Percentiles rank a stretch among this genome's conserved stretches.
These are phyloP conservation scores for Megalonaias nervosa DNA, from an alignment of 1,140 invertebrate species.

Conservation along the genomic window DNA sequence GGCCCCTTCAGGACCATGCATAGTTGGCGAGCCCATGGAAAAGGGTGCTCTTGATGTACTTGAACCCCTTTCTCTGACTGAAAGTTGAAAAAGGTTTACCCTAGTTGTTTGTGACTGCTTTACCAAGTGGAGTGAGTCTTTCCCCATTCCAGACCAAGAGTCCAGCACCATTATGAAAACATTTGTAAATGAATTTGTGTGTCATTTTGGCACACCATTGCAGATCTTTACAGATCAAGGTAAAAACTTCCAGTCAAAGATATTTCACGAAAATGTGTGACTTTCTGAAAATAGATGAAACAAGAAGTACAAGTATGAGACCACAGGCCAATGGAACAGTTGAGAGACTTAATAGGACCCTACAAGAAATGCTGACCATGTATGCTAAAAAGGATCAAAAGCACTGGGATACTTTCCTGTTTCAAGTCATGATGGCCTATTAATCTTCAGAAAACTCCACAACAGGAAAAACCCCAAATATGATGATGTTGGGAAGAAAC, in stretches of 20 bases:
- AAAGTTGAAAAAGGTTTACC: too few relatives aligned
- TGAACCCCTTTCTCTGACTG: too few relatives aligned
- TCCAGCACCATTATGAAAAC: too few relatives aligned
- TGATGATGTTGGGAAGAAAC: neutral
- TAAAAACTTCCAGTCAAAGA: too few relatives aligned
- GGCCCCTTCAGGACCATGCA: slow-evolving; percentile 14
- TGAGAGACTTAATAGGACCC: slow-evolving; percentile 44
- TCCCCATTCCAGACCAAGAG: too few relatives aligned
- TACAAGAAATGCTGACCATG: slow-evolving; percentile 13
- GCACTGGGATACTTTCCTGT: slow-evolving; percentile 41
- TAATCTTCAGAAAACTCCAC: slow-evolving; percentile 29
- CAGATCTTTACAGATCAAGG: too few relatives aligned
- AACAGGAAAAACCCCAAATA: slow-evolving; percentile 31
- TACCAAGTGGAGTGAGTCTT: too few relatives aligned
- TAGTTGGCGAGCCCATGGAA: slow-evolving; percentile 35
- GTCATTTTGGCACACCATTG: too few relatives aligned
- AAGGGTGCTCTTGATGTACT: neutral
- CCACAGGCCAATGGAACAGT: slow-evolving; percentile 59
- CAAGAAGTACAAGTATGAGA: slow-evolving; percentile 47
- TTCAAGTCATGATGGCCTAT: slow-evolving; percentile 43
- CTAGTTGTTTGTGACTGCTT: too few relatives aligned
- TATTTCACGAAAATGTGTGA: slow-evolving; percentile 26
- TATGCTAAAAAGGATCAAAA: slow-evolving; percentile 20
- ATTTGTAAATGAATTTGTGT: too few relatives aligned
- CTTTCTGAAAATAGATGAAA: slow-evolving; percentile 35